Evolutionary conservation across 1,140 invertebrate genomes (phyloP), one percentile per base, ranked within the genome.

Genomic region (Venturia canescens): DNA sequence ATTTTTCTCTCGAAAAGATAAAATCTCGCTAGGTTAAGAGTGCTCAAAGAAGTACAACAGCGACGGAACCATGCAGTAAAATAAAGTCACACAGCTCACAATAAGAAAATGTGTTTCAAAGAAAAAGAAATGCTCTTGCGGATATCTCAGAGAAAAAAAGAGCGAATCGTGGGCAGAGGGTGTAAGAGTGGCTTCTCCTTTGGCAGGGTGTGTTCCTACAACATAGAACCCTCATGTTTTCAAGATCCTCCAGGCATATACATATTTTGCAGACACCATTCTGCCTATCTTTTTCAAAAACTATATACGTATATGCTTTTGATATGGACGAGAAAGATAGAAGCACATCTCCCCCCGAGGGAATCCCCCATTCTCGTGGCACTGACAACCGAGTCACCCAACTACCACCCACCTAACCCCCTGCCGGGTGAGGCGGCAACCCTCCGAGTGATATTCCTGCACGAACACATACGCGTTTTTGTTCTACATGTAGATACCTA

Each of bases 261-360:
- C 87, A 87, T 88, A 87, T 87, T 89, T 89, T 85, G 86, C 86
- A 86, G 83, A 70, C 83, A 83, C 79, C 81, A 82, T 86, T 81
- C 82, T 84, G 85, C 85, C 84, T 86, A 86, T 86, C 87, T 86
- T 87, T 83, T 60, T 66, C 81, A 79, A 86, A 83, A 66, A 31
- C 29, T n/a, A 66, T 21, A 31, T 66, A 63, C 23, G 23, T 26
- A 63, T 63, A 21, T n/a, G 21, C 7, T 5, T 44, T 11, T 9
- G 60, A 26, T 16, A 60, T 48, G 57, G 23, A 60, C 23, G 53
- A 77, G 48, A 77, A 31, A 77, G n/a, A 63, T 60, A 77, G 60
- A 77, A 48, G 60, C 53, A 80, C 83, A 82, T 84, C 84, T 87
- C 84, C 84, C 87, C 76, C 78, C 84, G 80, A 53, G 85, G 82